Conservation (phyloP, 2,113 vertebrate species). For the Pelecanoides urinatrix region DNA sequence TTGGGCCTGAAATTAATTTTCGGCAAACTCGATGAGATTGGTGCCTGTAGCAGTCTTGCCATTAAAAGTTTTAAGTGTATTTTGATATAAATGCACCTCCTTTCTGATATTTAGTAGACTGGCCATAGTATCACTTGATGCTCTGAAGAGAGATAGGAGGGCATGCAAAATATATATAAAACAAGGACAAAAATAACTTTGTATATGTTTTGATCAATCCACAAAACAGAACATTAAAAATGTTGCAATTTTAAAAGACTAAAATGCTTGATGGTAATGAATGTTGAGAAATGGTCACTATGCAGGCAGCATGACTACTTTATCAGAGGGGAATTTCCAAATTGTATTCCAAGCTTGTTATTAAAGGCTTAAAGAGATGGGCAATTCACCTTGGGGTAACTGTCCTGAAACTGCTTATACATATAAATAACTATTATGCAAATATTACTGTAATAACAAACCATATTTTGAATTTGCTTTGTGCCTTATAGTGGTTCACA, state of each 20-base stretch:
- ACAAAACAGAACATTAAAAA: too few relatives aligned
- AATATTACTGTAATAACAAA: background rate
- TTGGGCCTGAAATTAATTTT: background rate
- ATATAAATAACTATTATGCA: background rate
- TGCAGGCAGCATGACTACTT: background rate
- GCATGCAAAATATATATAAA: background rate
- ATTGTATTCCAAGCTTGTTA: background rate
- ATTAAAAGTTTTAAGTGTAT: background rate
- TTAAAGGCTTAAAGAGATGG: constrained; percentile 12
- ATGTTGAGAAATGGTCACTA: background rate
- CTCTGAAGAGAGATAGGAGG: background rate
- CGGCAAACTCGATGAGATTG: background rate
- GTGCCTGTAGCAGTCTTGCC: rapidly evolving
- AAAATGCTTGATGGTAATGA: background rate
- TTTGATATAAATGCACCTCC: background rate
- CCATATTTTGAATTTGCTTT: background rate
- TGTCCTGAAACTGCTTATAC: constrained; percentile 8
- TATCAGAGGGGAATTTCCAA: constrained; percentile 1
- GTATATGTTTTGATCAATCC: too few relatives aligned
- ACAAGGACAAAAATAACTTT: background rate
- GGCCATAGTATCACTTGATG: background rate
- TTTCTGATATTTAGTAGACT: background rate
- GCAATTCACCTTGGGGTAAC: background rate
- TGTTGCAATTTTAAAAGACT: background rate
- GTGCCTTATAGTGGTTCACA: background rate